Evolutionary conservation across 2,797 vertebrate species (phyloP), one percentile per base, ranked within the genome.

Genomic region (Macrochelys suwanniensis): DNA sequence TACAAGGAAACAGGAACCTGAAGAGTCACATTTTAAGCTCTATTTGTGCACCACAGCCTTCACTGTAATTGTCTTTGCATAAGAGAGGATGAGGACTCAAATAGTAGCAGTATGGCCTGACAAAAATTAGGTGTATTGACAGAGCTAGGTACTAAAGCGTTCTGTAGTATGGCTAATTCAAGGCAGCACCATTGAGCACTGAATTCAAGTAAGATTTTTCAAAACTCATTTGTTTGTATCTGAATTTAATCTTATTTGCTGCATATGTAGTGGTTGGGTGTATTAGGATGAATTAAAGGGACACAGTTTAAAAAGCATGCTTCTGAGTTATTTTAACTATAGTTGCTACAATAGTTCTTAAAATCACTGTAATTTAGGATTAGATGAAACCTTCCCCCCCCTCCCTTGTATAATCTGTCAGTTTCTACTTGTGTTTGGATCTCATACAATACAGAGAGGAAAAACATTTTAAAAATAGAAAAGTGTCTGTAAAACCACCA

Each of bases 381-480:
- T 57, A 47, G 31, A 11, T 91, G 50, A 79, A 92, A 95, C 54
- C 81, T 26, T 19, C 9, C 9, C 47, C 9, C 9, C 9, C 47
- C 47, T 31, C 37, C 82, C 87, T 84, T 26, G n/a, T 87, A 3
- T 49, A 1, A 2, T 0, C 1, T 47, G 1, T 61, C 16, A n/a
- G 4, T 91, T 91, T 88, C 11, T 90, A 54, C 86, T 95, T 28
- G 51, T 86, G 25, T 80, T 76, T 82, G 77, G 80, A 5, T 92
- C 19, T 95, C 80, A 51, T 65, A 80, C 57, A 56, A 37, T 12
- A 7, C 5, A 71, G 77, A 71, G 80, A 85, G 56, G 57, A 80
- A 77, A 31, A 82, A 94, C 74, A 65, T 80, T 94, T 88, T 71
- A 86, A 94, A 94, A 93, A 79, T 23, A 89, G 61, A 82, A 93